Base-by-base conservation (phyloP, 2,113 vertebrate genomes). In the Calonectris borealis region DNA sequence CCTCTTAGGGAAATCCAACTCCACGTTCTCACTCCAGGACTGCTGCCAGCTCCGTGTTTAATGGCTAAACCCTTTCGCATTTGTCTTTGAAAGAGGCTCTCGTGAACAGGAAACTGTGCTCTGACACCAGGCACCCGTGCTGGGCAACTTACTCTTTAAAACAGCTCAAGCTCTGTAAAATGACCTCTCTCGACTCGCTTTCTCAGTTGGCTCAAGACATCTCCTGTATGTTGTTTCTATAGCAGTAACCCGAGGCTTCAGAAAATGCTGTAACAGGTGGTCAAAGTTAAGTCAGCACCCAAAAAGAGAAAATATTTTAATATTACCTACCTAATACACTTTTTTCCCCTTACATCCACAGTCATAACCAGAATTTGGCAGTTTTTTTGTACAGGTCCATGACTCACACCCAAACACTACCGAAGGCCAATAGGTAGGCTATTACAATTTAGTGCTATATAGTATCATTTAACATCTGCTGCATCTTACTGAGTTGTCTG, bases 221-320 rank as follows among this genome's bases (percentile, higher is more conserved):
- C 80, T 84, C 83, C 84, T 48, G 22, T 20, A 9, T 1, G 27
- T 32, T 83, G 40, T 62, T 93, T 83, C 86, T 71, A n/a, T 52
- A 49, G 40, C 13, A 5, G 77, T 85, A 88, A 96, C 40, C 48
- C 3, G 7, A 93, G 62, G 87, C 78, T 81, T 88, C 75, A 92
- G 61, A 68, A 97, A 94, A 92, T 27, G 51, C 70, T 57, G 11
- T 48, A 66, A 90, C 85, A 94, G 85, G 83, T 94, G 85, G 64
- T 14, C 81, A 31, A 76, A 85, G 75, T 32, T 44, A 80, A 54
- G 66, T n/a, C 66, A 89, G 62, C 7, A 42, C 15, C 14, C 60
- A 69, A 58, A 79, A 72, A 77, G 29, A 77, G 20, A 24, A 82
- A 93, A 65, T 8, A 44, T 22, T 65, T 91, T 18, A 44, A 14